Evolutionary conservation across 2,113 vertebrate species (phyloP).

Genomic region (Castor canadensis): DNA sequence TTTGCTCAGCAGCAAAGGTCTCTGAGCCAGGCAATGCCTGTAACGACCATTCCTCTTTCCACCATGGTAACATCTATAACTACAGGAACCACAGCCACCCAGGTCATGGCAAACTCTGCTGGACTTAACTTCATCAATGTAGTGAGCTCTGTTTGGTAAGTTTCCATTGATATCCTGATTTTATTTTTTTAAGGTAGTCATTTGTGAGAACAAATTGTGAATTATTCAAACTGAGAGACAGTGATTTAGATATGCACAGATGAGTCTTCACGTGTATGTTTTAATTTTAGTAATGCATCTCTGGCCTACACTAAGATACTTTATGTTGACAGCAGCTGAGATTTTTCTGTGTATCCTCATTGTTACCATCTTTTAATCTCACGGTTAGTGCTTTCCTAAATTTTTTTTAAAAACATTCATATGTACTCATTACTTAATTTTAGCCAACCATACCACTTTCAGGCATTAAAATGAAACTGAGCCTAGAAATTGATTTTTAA

Average conservation of each 20-base stretch:
- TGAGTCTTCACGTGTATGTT: neutral
- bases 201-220: conserved; percentile 21
- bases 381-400: neutral
- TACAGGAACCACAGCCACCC: conserved; percentile 93
- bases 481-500: neutral
- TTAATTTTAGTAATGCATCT: neutral
- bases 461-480: neutral
- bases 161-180: conserved; percentile 51
- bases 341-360: neutral
- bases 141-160: conserved; percentile 97
- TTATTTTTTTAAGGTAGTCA: conserved; percentile 22
- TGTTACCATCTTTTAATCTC: neutral
- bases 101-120: conserved; percentile 94
- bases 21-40: conserved; percentile 93
- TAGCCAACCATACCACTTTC: neutral
- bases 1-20: conserved; percentile 97
- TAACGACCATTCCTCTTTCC: conserved; percentile 98
- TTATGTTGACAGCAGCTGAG: neutral
- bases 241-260: neutral
- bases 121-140: conserved; percentile 98
- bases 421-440: neutral
- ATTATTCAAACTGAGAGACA: neutral
- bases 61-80: conserved; percentile 95
- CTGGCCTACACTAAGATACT: neutral
- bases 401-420: neutral